phyloP scores from a whole-genome alignment of 1,140 invertebrate genomes.

The Trachymyrmex cornetzi region DNA sequence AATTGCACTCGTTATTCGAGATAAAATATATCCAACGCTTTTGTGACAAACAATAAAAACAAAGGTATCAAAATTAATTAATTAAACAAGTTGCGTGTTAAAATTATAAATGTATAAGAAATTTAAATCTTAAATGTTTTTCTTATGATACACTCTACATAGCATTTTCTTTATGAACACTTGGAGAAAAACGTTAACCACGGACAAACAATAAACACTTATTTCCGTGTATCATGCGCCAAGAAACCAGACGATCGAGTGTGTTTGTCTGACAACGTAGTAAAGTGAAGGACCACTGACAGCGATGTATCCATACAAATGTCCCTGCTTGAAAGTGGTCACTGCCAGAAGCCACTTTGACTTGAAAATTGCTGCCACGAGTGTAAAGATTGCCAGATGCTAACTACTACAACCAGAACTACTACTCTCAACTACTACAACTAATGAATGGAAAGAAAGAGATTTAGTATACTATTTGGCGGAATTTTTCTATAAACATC shows the following conservation, averaged over 20 bases:
- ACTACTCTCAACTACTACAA: too few relatives aligned
- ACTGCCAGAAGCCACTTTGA: constrained; percentile 42
- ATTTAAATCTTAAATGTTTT: neutral
- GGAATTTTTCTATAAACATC: neutral
- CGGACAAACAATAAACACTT: constrained; percentile 42
- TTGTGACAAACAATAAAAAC: neutral
- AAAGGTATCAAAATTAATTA: neutral
- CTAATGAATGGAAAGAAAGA: neutral
- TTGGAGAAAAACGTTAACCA: constrained; percentile 2
- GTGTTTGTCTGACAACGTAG: constrained; percentile 39
- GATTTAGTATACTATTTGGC: neutral
- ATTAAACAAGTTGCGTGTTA: neutral
- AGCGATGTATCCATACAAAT: constrained; percentile 62
- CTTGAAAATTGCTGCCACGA: constrained; percentile 18
- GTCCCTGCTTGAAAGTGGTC: constrained; percentile 35
- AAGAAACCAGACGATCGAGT: constrained; percentile 43
- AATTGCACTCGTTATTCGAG: neutral
- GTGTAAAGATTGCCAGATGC: neutral
- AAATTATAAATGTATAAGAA: neutral
- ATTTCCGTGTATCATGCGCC: constrained; percentile 12
- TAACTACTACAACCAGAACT: neutral
- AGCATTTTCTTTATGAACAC: neutral
- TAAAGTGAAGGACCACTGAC: constrained; percentile 63
- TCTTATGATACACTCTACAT: neutral
- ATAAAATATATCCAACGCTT: constrained; percentile 11